Evolutionary conservation across 2,888 invertebrate species (phyloP), one percentile per base, ranked within the genome.

Genomic region (Ophonus ardosiacus): DNA sequence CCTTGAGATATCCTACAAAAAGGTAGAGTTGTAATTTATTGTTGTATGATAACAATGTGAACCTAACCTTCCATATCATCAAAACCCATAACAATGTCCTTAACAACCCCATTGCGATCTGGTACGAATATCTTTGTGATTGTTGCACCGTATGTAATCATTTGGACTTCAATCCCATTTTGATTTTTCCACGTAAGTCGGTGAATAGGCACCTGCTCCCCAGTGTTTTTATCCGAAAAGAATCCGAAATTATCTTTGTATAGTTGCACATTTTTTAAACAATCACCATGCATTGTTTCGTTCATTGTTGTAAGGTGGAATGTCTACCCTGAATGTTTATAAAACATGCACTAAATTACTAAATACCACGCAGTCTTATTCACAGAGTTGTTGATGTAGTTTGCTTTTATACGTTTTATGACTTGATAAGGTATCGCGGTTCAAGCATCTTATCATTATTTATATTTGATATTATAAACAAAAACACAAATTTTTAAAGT

Each of bases 111-210:
- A 89, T 94, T 92, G 87, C 93, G 94, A 90, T 97, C 96, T 0
- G 97, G 97, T 2, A 95, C 94, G 90, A 94, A 93, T 10, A 98
- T 93, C n/a, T 95, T 93, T 0, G 95, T 96, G 84, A 98, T 95
- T 0, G 96, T 96, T 0, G 97, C 98, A 57, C 98, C 98, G 88
- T 96, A 96, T n/a, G 95, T 95, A 85, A 97, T 94, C 0, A 97
- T 92, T 92, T 94, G 93, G 0, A 96, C 61, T 56, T 78, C 51
- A 10, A 84, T 24, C n/a, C 78, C 59, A 56, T 84, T 76, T 51
- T 84, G 91, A 87, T 96, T 96, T 86, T 91, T 93, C 93, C 96
- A 93, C 0, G 95, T 96, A 88, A 94, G 96, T 87, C 94, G 90
- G 85, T 93, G 90, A 0, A 95, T 93, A 0, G 87, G 91, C 88